A percentile compares a stretch with the other conserved stretches of the same genome.
Conservation (phyloP, 2,888 invertebrate species). For the Agrilus cyanescens region DNA sequence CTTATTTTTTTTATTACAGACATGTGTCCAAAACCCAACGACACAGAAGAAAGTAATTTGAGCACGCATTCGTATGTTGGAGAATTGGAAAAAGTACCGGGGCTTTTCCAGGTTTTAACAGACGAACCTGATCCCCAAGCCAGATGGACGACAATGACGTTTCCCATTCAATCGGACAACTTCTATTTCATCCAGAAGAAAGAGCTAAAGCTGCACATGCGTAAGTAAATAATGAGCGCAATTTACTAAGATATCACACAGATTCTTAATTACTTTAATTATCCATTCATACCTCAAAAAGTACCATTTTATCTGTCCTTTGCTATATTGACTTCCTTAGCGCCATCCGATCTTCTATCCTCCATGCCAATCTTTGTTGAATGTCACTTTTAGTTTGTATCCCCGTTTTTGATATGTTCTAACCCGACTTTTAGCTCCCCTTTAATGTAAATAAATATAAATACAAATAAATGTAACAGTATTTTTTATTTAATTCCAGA, state of each 20-base stretch:
- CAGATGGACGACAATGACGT: slow-evolving; percentile 78
- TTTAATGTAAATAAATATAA: no score
- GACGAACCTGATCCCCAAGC: slow-evolving; percentile 63
- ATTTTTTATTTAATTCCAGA: slow-evolving; percentile 35
- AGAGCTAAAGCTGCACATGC: slow-evolving; percentile 52
- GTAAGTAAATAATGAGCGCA: slow-evolving; percentile 40
- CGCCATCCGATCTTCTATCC: no score
- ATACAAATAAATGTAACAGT: no score
- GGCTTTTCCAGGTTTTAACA: slow-evolving; percentile 71
- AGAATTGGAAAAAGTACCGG: slow-evolving; percentile 72
- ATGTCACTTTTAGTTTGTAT: no score
- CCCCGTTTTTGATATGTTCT: no score
- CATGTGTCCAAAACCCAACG: slow-evolving; percentile 78
- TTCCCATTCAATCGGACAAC: slow-evolving; percentile 61
- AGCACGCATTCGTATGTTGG: slow-evolving; percentile 78
- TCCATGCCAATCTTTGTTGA: no score
- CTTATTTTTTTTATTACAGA: slow-evolving; percentile 43
- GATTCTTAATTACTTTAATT: no score
- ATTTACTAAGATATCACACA: no score
- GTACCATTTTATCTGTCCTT: no score
- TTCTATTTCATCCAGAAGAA: slow-evolving; percentile 54
- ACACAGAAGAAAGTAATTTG: slow-evolving; percentile 54
- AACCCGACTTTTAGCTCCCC: no score
- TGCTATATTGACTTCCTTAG: no score
- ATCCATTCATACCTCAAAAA: no score